A percentile compares a stretch with the other conserved stretches of the same genome.
These are phyloP conservation scores for Microctenopoma lineatum DNA, from an alignment of 2,797 vertebrate species.

Conservation along the genomic window DNA sequence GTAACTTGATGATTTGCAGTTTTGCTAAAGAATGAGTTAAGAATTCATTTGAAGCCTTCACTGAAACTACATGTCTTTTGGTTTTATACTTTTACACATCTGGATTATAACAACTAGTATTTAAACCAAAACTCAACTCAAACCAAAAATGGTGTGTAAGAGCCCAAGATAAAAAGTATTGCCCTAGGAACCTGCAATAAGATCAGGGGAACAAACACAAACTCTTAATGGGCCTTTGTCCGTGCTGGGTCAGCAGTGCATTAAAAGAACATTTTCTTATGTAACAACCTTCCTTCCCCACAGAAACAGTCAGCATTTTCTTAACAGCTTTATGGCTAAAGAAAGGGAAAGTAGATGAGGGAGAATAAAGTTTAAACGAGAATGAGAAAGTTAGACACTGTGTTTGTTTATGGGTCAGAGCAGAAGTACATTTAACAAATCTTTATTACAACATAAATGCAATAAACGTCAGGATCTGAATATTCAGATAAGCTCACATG, in stretches of 20 bases:
- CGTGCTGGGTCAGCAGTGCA: slow-evolving; percentile 66
- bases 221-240: slow-evolving; percentile 54
- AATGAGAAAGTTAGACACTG: slow-evolving; percentile 28
- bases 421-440: slow-evolving; percentile 5
- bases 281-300: slow-evolving; percentile 48
- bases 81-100: slow-evolving; percentile 7
- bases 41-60: slow-evolving; percentile 11
- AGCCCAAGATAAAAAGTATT: slow-evolving; percentile 8
- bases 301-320: slow-evolving; percentile 45
- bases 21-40: slow-evolving; percentile 34
- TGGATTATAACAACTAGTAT: neutral
- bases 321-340: slow-evolving; percentile 60
- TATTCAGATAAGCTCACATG: slow-evolving; percentile 5
- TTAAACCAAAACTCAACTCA: slow-evolving; percentile 1
- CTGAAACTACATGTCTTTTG: neutral
- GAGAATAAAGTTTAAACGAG: slow-evolving; percentile 32
- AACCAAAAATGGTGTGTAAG: slow-evolving; percentile 7
- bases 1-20: slow-evolving; percentile 66
- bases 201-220: slow-evolving; percentile 32
- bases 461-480: slow-evolving; percentile 9
- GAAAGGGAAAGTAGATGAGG: neutral
- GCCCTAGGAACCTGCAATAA: slow-evolving; percentile 19
- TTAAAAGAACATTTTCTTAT: slow-evolving; percentile 69
- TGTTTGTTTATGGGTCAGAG: slow-evolving; percentile 34
- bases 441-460: slow-evolving; percentile 1